phyloP scores from a whole-genome alignment of 2,797 vertebrate species.

The Rhinella marina region DNA sequence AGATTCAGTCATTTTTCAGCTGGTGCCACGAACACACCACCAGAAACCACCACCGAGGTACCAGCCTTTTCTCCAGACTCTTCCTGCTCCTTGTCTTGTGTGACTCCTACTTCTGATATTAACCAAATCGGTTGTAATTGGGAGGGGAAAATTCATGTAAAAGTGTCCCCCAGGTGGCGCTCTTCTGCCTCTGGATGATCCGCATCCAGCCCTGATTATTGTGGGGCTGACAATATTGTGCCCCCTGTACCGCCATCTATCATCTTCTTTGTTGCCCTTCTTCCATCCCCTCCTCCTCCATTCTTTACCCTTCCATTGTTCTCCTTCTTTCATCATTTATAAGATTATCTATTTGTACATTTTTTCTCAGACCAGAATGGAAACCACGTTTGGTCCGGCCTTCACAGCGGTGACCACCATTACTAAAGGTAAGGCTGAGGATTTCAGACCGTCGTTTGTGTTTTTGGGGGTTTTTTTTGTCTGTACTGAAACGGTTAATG shows the following conservation, averaged over 20 bases:
- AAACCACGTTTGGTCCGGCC: slow-evolving; percentile 82
- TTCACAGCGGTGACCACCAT: slow-evolving; percentile 83
- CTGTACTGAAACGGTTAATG: background rate
- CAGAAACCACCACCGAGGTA: slow-evolving; percentile 79
- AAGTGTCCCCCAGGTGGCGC: background rate
- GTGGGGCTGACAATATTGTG: too few relatives aligned
- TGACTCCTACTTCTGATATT: background rate
- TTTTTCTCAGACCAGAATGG: slow-evolving; percentile 80
- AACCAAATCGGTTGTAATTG: background rate
- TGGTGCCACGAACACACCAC: slow-evolving; percentile 72
- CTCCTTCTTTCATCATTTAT: too few relatives aligned
- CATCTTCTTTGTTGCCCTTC: background rate
- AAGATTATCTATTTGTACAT: background rate
- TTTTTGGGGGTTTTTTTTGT: background rate
- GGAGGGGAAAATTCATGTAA: background rate
- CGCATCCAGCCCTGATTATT: too few relatives aligned
- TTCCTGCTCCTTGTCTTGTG: background rate
- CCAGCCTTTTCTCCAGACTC: slow-evolving; percentile 55
- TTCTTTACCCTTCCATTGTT: background rate
- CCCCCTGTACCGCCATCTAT: too few relatives aligned
- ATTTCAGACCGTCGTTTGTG: background rate
- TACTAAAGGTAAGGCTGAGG: slow-evolving; percentile 77
- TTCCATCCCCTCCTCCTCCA: background rate
- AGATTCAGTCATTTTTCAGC: slow-evolving; percentile 78
- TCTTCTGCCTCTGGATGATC: background rate